These are phyloP conservation scores for Todiramphus chloris DNA, from an alignment of 2,113 vertebrate species.

Conservation along the genomic window DNA sequence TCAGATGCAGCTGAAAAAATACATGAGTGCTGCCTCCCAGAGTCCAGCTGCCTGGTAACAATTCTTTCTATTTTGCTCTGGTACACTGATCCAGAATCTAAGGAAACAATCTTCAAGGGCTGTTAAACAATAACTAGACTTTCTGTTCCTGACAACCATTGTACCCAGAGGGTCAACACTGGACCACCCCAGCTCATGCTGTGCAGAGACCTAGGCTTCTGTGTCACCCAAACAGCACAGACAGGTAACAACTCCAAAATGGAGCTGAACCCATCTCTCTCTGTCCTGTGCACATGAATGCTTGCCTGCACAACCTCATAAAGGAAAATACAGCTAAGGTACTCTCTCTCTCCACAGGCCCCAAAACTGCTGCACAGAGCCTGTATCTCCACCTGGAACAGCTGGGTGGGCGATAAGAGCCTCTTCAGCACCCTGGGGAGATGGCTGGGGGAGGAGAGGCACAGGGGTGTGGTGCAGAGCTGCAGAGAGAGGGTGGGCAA, in stretches of 20 bases:
- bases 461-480: rapidly evolving
- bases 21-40: conserved; percentile 64
- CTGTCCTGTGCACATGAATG: neutral
- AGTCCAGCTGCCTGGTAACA: conserved; percentile 38
- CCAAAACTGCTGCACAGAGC: neutral
- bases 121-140: neutral
- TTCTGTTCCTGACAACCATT: neutral
- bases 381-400: neutral
- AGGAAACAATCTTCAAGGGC: neutral
- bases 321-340: neutral
- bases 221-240: neutral
- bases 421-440: neutral
- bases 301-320: no score
- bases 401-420: neutral
- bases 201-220: neutral
- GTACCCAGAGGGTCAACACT: rapidly evolving
- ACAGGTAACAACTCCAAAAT: neutral
- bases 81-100: neutral
- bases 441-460: neutral
- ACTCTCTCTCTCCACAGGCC: neutral
- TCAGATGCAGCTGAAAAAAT: conserved; percentile 31
- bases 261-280: neutral
- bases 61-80: neutral
- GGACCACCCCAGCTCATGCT: neutral
- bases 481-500: neutral